Percentiles rank a stretch among this genome's conserved stretches.
Evolutionary conservation across 2,888 invertebrate genomes (phyloP).

Genomic region (Elgonia sp.): DNA sequence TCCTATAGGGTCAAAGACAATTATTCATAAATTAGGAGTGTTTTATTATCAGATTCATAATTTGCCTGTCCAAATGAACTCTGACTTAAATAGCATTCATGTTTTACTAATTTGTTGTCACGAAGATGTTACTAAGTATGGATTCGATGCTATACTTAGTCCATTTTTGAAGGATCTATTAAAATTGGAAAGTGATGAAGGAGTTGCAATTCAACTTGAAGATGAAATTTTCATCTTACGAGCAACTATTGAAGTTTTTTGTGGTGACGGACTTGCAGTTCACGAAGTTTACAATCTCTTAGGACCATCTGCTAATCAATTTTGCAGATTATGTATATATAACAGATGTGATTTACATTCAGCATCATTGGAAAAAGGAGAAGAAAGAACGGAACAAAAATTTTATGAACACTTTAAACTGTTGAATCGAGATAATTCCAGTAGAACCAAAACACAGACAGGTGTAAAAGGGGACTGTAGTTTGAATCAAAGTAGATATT

Average conservation of each 20-base stretch:
- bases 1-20: slow-evolving; percentile 53
- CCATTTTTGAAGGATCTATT: slow-evolving; percentile 68
- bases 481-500: slow-evolving; percentile 49
- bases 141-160: slow-evolving; percentile 66
- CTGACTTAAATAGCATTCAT: slow-evolving; percentile 65
- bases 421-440: slow-evolving; percentile 39
- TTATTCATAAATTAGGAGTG: slow-evolving; percentile 69
- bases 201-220: slow-evolving; percentile 53
- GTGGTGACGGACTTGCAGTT: slow-evolving; percentile 72
- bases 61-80: slow-evolving; percentile 72
- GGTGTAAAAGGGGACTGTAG: slow-evolving; percentile 55
- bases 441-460: slow-evolving; percentile 24
- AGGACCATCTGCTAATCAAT: slow-evolving; percentile 72
- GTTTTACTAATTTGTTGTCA: slow-evolving; percentile 64
- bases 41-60: slow-evolving; percentile 70
- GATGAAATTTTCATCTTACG: slow-evolving; percentile 64
- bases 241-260: slow-evolving; percentile 67
- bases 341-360: slow-evolving; percentile 64
- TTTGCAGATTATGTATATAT: slow-evolving; percentile 50
- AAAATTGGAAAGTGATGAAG: slow-evolving; percentile 61
- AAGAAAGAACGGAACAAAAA: slow-evolving; percentile 46
- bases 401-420: slow-evolving; percentile 52
- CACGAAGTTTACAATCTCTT: slow-evolving; percentile 69
- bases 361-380: slow-evolving; percentile 21
- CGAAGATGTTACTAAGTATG: slow-evolving; percentile 67